Evolutionary conservation across 2,888 invertebrate species (phyloP).

Genomic region (Antheraea yamamai): DNA sequence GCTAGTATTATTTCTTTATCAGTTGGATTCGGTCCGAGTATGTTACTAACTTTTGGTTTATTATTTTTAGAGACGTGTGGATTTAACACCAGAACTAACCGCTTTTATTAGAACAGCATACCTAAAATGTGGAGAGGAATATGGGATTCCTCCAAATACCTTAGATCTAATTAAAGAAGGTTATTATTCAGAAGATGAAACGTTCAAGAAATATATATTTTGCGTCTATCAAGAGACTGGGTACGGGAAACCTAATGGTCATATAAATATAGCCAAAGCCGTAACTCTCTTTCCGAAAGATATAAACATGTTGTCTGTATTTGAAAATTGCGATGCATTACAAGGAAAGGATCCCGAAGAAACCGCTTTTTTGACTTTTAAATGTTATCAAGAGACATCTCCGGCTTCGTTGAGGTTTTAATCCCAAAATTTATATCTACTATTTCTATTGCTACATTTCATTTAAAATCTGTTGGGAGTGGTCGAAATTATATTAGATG

Average conservation of each 20-base stretch:
- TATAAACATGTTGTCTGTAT: not conserved
- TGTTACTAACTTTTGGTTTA: not conserved
- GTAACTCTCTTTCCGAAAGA: not conserved
- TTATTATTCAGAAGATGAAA: not conserved
- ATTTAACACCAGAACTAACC: slow-evolving; percentile 19
- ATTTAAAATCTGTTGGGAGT: too few relatives aligned
- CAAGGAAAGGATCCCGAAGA: slow-evolving; percentile 44
- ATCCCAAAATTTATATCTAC: too few relatives aligned
- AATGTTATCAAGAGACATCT: slow-evolving; percentile 42
- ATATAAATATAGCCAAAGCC: not conserved
- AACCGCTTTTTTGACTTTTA: slow-evolving; percentile 41
- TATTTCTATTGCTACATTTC: too few relatives aligned
- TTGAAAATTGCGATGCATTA: slow-evolving; percentile 35
- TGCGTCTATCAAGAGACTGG: not conserved
- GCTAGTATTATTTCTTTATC: not conserved
- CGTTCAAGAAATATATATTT: not conserved
- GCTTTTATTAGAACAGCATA: not conserved
- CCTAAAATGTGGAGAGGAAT: not conserved
- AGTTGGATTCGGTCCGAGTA: not conserved
- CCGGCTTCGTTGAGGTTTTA: not conserved
- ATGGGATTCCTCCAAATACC: not conserved
- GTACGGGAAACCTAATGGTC: not conserved
- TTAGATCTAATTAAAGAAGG: not conserved
- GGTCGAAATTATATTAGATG: too few relatives aligned
- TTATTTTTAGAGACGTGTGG: not conserved